phyloP scores from a whole-genome alignment of 2,113 vertebrate species.

The Lophotis ruficrista region DNA sequence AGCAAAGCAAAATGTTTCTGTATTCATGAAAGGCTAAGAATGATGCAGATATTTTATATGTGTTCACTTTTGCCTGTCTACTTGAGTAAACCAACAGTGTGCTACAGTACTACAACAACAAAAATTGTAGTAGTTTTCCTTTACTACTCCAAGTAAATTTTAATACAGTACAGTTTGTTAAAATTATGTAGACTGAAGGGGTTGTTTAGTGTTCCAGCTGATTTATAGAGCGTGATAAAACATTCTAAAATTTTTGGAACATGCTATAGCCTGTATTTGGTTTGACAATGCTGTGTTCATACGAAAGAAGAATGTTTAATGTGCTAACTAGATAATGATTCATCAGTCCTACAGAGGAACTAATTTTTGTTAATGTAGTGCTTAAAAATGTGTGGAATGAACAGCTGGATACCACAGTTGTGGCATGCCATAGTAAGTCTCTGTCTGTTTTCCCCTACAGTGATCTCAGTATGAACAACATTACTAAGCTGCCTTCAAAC shows the following conservation, averaged over 20 bases:
- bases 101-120: not conserved
- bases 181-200: not conserved
- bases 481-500: slow-evolving; percentile 81
- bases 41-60: not conserved
- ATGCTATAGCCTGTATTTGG: not conserved
- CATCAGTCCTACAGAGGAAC: slow-evolving; percentile 48
- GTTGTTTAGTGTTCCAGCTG: slow-evolving; percentile 10
- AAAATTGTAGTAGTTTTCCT: not conserved
- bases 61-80: not conserved
- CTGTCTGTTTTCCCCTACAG: slow-evolving; percentile 81
- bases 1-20: not conserved
- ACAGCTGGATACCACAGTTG: slow-evolving; percentile 69
- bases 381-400: slow-evolving; percentile 72
- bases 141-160: not conserved
- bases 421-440: slow-evolving; percentile 57
- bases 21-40: not conserved
- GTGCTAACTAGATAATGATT: slow-evolving; percentile 53
- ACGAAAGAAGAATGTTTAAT: not conserved
- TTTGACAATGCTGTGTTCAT: not conserved
- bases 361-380: slow-evolving; percentile 49
- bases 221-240: slow-evolving; percentile 35
- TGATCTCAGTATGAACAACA: slow-evolving; percentile 97
- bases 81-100: not conserved
- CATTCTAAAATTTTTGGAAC: slow-evolving; percentile 16
- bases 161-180: slow-evolving; percentile 17